These are phyloP conservation scores for Helicoverpa armigera DNA, from an alignment of 1,140 invertebrate species.

Conservation along the genomic window DNA sequence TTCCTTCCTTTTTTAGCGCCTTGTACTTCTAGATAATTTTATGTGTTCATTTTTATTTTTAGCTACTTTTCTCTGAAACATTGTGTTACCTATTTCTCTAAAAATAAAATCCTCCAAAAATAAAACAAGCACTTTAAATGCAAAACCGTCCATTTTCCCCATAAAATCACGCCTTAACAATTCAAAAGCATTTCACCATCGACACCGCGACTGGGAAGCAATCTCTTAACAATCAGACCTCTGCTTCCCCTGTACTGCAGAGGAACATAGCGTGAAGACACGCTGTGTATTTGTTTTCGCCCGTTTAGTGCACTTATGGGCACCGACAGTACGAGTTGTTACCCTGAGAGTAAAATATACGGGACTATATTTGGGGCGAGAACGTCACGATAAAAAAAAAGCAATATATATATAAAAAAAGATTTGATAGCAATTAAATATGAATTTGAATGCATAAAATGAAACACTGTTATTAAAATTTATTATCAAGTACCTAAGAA, in stretches of 20 bases:
- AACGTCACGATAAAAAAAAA: neutral
- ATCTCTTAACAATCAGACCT: slow-evolving; percentile 27
- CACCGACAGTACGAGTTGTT: slow-evolving; percentile 50
- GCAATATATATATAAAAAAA: neutral
- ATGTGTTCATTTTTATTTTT: no score
- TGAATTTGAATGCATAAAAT: no score
- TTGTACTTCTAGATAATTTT: neutral
- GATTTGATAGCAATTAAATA: neutral
- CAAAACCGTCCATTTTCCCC: neutral
- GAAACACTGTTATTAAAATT: no score
- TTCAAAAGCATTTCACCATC: slow-evolving; percentile 26
- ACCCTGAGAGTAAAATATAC: slow-evolving; percentile 55
- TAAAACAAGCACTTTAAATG: neutral
- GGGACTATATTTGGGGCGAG: slow-evolving; percentile 3
- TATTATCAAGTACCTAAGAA: no score
- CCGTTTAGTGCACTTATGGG: slow-evolving; percentile 70
- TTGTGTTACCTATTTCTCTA: neutral
- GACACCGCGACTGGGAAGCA: neutral
- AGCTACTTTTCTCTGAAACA: no score
- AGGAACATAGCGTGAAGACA: slow-evolving; percentile 73
- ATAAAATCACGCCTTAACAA: slow-evolving; percentile 17
- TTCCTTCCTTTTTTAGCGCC: neutral
- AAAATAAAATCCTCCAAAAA: neutral
- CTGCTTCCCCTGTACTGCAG: slow-evolving; percentile 9
- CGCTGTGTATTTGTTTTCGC: slow-evolving; percentile 66